These are phyloP conservation scores for Eulemur macaco DNA, from an alignment of 2,113 vertebrate species.

Conservation along the genomic window DNA sequence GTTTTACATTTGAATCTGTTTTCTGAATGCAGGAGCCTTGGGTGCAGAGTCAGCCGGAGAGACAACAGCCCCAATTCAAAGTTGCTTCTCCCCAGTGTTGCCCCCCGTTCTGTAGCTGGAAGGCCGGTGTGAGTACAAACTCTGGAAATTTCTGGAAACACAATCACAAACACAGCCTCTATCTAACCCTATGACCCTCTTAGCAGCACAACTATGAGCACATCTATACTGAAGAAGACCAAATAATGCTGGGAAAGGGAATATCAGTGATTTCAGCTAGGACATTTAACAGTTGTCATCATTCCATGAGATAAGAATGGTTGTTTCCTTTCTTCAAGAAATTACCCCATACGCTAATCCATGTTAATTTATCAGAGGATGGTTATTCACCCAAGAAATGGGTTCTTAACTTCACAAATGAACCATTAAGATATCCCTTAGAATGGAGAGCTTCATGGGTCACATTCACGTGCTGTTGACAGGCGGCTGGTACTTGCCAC, in stretches of 20 bases:
- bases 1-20: conserved; percentile 64
- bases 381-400: not conserved
- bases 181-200: not conserved
- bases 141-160: conserved; percentile 27
- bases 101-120: not conserved
- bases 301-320: not conserved
- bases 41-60: conserved; percentile 47
- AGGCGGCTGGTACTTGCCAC: not conserved
- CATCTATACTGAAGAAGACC: not conserved
- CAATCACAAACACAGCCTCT: not conserved
- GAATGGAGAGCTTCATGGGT: not conserved
- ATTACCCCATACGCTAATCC: not conserved
- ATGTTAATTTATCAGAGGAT: not conserved
- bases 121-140: not conserved
- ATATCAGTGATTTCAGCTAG: not conserved
- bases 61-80: not conserved
- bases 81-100: not conserved
- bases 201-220: not conserved
- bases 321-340: not conserved
- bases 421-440: not conserved
- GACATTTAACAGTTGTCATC: not conserved
- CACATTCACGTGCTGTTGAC: not conserved
- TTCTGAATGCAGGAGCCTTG: conserved; percentile 45
- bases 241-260: not conserved
- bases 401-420: not conserved